A percentile compares a stretch with the other conserved stretches of the same genome.
phyloP scores from a whole-genome alignment of 2,113 vertebrate genomes.

The Hypocryptadius cinnamomeus region DNA sequence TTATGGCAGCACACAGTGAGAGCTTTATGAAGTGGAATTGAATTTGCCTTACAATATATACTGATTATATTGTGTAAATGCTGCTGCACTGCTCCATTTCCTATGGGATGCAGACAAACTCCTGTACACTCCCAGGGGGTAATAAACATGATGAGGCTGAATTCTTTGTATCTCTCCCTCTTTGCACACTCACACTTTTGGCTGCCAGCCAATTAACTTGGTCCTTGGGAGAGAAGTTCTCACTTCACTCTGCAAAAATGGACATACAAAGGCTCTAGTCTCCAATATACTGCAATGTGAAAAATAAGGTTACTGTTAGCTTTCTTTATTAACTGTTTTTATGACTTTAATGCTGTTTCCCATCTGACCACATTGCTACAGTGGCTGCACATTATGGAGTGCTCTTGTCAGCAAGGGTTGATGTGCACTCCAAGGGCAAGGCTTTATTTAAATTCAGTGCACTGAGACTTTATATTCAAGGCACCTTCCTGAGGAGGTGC shows the following conservation, averaged over 20 bases:
- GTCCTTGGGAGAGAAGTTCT: neutral
- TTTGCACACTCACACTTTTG: neutral
- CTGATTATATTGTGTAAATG: neutral
- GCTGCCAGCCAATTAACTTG: neutral
- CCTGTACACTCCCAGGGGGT: neutral
- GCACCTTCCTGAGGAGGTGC: neutral
- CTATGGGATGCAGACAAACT: neutral
- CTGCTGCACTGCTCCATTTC: neutral
- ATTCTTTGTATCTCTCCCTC: neutral
- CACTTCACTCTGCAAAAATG: neutral
- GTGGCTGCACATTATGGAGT: neutral
- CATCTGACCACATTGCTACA: neutral
- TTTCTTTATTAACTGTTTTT: slow-evolving; percentile 14
- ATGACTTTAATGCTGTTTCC: neutral
- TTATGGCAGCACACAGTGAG: neutral
- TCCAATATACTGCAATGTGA: neutral
- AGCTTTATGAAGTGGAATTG: neutral
- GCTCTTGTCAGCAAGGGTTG: neutral
- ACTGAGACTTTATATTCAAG: neutral
- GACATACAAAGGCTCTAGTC: neutral
- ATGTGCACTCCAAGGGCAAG: neutral
- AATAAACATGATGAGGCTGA: neutral
- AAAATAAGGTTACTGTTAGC: neutral
- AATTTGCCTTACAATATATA: neutral
- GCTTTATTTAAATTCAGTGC: neutral